phyloP scores from a whole-genome alignment of 2,113 vertebrate genomes.

The Phalacrocorax pelagicus region DNA sequence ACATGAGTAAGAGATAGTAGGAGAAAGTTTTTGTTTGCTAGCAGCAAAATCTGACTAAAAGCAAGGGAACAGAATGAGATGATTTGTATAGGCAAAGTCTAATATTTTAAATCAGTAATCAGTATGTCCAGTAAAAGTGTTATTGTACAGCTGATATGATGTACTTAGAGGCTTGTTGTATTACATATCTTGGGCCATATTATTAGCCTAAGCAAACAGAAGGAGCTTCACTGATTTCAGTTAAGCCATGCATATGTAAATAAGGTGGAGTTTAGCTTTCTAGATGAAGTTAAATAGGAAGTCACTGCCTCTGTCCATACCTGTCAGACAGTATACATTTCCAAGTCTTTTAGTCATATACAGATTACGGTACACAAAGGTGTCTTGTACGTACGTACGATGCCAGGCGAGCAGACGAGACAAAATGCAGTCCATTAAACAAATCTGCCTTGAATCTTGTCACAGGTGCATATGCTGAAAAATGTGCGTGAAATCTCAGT shows the following conservation, averaged over 20 bases:
- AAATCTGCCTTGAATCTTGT: not conserved
- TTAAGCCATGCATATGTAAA: not conserved
- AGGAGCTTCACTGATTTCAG: not conserved
- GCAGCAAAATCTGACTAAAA: not conserved
- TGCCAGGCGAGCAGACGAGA: not conserved
- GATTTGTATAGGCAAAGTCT: not conserved
- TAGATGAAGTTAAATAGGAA: not conserved
- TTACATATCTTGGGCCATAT: not conserved
- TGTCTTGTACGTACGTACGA: fast-evolving
- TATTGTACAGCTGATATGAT: not conserved
- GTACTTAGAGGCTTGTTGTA: not conserved
- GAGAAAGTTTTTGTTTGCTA: not conserved
- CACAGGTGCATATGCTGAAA: not conserved
- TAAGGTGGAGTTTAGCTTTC: not conserved
- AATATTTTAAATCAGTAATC: not conserved
- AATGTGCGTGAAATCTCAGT: not conserved
- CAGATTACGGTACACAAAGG: not conserved
- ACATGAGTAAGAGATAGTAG: not conserved
- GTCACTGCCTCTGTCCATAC: not conserved
- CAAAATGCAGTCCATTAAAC: not conserved
- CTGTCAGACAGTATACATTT: not conserved
- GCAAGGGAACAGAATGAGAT: not conserved
- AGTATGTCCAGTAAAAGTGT: not conserved
- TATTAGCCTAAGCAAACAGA: not conserved
- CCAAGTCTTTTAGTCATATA: not conserved